These are phyloP conservation scores for Miltochrista miniata DNA, from an alignment of 2,888 invertebrate genomes.

Conservation along the genomic window DNA sequence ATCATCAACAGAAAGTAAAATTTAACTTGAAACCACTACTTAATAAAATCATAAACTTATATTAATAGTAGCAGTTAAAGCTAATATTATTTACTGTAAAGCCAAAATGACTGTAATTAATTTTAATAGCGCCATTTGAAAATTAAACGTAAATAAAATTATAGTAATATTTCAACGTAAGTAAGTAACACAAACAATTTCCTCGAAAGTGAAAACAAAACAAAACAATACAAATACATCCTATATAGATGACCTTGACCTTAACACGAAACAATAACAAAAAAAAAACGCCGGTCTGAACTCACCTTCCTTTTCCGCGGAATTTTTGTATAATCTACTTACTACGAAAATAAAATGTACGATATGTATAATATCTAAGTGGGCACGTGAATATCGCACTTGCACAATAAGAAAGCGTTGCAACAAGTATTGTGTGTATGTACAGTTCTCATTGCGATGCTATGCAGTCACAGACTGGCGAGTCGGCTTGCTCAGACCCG, in stretches of 20 bases:
- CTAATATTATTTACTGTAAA: too few species aligned
- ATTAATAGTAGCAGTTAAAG: too few species aligned
- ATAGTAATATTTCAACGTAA: neutral
- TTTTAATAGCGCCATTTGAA: too few species aligned
- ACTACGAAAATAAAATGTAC: conserved; percentile 25
- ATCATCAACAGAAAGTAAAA: too few species aligned
- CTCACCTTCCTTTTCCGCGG: conserved; percentile 81
- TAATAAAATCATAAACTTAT: too few species aligned
- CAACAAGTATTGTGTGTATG: conserved; percentile 47
- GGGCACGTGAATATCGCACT: conserved; percentile 67
- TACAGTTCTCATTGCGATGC: conserved; percentile 72
- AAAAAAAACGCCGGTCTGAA: conserved; percentile 21
- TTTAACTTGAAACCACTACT: too few species aligned
- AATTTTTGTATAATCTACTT: conserved; percentile 64
- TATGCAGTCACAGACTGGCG: conserved; percentile 57
- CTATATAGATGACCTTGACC: conserved; percentile 29
- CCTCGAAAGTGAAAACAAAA: conserved; percentile 31
- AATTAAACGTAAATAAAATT: too few species aligned
- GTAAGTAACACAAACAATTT: neutral
- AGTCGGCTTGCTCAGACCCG: conserved; percentile 23
- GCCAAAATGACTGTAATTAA: too few species aligned
- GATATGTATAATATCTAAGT: conserved; percentile 46
- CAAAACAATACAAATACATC: conserved; percentile 1
- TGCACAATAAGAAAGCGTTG: conserved; percentile 55
- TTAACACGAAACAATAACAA: conserved; percentile 6